Base-by-base conservation (phyloP, 2,113 vertebrate species). In the Eleginops maclovinus region DNA sequence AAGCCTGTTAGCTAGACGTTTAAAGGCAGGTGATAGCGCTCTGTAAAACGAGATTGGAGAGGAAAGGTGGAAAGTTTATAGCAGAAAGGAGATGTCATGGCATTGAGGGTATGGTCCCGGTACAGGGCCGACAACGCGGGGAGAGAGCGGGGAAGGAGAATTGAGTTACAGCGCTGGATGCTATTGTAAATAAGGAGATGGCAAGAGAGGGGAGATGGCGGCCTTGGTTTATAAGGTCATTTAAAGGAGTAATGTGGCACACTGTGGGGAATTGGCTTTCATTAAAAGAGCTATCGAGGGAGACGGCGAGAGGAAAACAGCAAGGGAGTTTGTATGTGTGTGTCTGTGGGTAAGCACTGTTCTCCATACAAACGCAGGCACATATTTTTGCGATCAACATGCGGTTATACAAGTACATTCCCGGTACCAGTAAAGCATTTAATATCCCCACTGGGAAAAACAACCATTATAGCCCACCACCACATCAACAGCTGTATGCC, bases 211-310 rank as follows among this genome's bases (percentile, higher is more conserved):
- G 72, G 85, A 79, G 88, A 86, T 82, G 88, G 74, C 36, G 61
- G 83, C 28, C 75, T 76, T 92, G 81, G 77, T 93, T 92, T 92
- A 93, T 93, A 91, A 91, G 91, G 89, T 91, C 87, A 91, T 92
- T 92, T 90, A 88, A 90, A 91, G 85, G 90, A 92, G 90, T 91
- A 91, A 91, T 92, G 92, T 91, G 87, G 82, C 21, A 17, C 77
- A 26, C 85, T 89, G 91, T 86, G 51, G 69, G 90, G 88, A 91
- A 92, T 91, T 90, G 87, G 83, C 87, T 90, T 93, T 92, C 88
- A 91, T 92, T 92, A 92, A 90, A 89, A 92, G 85, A 91, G 88
- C 78, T 80, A 79, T 90, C 31, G 63, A 81, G 75, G 75, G 72
- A 74, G 79, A 72, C 59, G n/a, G 73, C 63, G 58, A 73, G 81